Percentiles rank a stretch among this genome's conserved stretches.
Evolutionary conservation across 2,888 invertebrate genomes (phyloP).

Genomic region (Philaethria dido): DNA sequence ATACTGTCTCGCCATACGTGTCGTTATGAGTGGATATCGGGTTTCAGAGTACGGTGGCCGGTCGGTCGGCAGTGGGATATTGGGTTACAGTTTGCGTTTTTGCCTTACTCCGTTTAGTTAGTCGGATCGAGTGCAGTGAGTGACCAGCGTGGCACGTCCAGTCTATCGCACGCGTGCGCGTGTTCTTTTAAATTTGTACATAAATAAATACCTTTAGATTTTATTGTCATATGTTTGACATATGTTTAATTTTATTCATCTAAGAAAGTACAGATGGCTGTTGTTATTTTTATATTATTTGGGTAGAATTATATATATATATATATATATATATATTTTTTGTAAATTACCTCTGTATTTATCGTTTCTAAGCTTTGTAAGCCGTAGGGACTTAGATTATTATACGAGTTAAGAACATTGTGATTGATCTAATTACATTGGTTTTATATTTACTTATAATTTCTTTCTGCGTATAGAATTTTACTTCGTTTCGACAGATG

Average conservation of each 20-base stretch:
- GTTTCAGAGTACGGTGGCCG: neutral
- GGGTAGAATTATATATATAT: slow-evolving; percentile 73
- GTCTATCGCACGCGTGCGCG: slow-evolving; percentile 65
- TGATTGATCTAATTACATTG: slow-evolving; percentile 72
- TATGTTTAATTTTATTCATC: slow-evolving; percentile 84
- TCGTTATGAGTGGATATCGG: neutral
- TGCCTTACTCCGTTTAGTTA: slow-evolving; percentile 55
- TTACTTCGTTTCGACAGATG: slow-evolving; percentile 76
- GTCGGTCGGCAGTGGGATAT: neutral
- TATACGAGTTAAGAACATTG: slow-evolving; percentile 81
- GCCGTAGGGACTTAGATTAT: slow-evolving; percentile 80
- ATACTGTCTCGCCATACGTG: neutral
- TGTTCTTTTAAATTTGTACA: slow-evolving; percentile 73
- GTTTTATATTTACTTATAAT: slow-evolving; percentile 72
- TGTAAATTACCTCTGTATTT: slow-evolving; percentile 84
- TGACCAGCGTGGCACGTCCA: slow-evolving; percentile 77
- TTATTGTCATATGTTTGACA: slow-evolving; percentile 83
- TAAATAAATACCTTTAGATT: slow-evolving; percentile 79
- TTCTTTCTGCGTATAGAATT: slow-evolving; percentile 67
- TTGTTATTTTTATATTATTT: slow-evolving; percentile 84
- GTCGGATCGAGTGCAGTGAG: slow-evolving; percentile 61
- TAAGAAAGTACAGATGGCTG: slow-evolving; percentile 84
- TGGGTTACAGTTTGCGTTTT: slow-evolving; percentile 37
- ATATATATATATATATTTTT: slow-evolving; percentile 57
- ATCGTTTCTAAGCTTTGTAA: slow-evolving; percentile 81